Percentiles rank a stretch among this genome's conserved stretches.
Conservation (phyloP, 2,797 vertebrate species). For the Pelodytes ibericus region DNA sequence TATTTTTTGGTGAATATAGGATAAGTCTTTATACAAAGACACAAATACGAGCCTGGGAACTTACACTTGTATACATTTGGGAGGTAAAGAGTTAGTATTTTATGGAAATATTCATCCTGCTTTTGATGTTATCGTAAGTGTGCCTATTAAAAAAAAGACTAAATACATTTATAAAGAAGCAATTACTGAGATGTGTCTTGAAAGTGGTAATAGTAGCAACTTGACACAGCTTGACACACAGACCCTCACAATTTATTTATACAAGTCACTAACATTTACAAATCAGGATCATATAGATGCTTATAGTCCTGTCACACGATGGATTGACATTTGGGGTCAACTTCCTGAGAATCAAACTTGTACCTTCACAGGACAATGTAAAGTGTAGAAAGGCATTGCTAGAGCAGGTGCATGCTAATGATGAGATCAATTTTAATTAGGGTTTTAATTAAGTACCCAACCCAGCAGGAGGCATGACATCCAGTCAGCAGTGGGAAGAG, state of each 20-base stretch:
- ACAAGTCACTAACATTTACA: slow-evolving; percentile 34
- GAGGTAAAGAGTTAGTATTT: background rate
- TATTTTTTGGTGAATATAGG: no score
- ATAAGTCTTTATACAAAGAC: no score
- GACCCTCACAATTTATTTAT: background rate
- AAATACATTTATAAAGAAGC: slow-evolving; percentile 38
- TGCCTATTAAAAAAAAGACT: background rate
- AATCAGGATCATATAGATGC: slow-evolving; percentile 41
- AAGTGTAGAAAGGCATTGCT: slow-evolving; percentile 69
- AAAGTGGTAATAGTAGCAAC: slow-evolving; percentile 32
- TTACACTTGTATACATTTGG: no score
- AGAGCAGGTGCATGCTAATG: slow-evolving; percentile 84
- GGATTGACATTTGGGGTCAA: slow-evolving; percentile 49
- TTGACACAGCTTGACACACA: slow-evolving; percentile 26
- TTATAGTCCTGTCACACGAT: slow-evolving; percentile 27
- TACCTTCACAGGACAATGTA: slow-evolving; percentile 76
- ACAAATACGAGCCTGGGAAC: no score
- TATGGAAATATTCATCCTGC: slow-evolving; percentile 13
- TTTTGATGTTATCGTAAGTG: slow-evolving; percentile 23
- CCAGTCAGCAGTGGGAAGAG: slow-evolving; percentile 63
- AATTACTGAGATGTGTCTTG: slow-evolving; percentile 27
- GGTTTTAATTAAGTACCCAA: slow-evolving; percentile 88
- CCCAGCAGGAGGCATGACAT: slow-evolving; percentile 81
- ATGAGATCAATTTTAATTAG: slow-evolving; percentile 87
- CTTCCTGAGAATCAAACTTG: slow-evolving; percentile 61